Evolutionary conservation across 2,113 vertebrate species (phyloP).

Genomic region (Pachypanchax playfairii): DNA sequence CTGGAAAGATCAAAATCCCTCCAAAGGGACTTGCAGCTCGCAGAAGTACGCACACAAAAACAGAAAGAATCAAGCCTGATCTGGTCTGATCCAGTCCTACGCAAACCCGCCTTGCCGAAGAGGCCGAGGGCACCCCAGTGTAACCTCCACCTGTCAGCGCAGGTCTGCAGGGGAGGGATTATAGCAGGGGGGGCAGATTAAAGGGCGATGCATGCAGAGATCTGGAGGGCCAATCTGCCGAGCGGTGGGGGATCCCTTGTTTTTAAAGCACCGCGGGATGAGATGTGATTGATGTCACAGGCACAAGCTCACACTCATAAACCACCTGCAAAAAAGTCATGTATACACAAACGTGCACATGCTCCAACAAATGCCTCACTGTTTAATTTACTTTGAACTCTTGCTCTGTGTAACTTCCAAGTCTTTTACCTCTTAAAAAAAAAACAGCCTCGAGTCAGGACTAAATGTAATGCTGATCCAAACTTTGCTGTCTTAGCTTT

Average conservation of each 20-base stretch:
- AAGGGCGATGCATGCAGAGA: conserved; percentile 55
- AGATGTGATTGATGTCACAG: conserved; percentile 28
- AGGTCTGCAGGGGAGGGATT: conserved; percentile 64
- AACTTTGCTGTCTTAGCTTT: conserved; percentile 42
- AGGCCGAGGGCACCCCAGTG: conserved; percentile 65
- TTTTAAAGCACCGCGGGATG: conserved; percentile 18
- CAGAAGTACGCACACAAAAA: neutral
- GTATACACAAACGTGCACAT: conserved; percentile 2
- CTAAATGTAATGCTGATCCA: conserved; percentile 38
- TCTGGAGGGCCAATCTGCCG: conserved; percentile 66
- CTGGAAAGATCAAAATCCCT: conserved; percentile 21
- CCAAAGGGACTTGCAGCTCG: conserved; percentile 36
- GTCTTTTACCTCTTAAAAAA: conserved; percentile 23
- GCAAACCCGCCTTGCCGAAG: conserved; percentile 22
- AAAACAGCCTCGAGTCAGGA: conserved; percentile 37
- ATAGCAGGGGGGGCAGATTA: conserved; percentile 58
- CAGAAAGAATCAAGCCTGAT: conserved; percentile 45
- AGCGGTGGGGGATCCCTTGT: conserved; percentile 35
- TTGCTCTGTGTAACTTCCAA: conserved; percentile 23
- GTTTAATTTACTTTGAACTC: conserved; percentile 20
- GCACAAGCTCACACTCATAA: neutral
- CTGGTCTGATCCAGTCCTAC: conserved; percentile 62
- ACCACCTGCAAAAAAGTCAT: conserved; percentile 1
- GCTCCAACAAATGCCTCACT: conserved; percentile 18
- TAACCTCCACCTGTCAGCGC: conserved; percentile 62